These are phyloP conservation scores for Acanthis flammea DNA, from an alignment of 2,797 vertebrate genomes.

Conservation along the genomic window DNA sequence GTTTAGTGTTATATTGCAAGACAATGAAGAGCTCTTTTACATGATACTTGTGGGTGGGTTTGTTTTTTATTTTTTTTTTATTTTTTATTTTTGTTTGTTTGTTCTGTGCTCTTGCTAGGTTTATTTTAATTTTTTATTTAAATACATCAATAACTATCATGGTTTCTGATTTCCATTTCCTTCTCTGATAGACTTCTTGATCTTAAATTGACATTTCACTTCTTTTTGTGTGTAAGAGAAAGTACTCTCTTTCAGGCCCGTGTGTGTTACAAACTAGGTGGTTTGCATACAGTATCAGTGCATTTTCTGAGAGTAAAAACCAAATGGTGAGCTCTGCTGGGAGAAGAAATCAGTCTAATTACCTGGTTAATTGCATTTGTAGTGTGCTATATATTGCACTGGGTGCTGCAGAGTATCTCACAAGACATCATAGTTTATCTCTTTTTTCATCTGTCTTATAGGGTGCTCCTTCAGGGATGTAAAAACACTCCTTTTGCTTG, in stretches of 20 bases:
- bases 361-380: slow-evolving; percentile 36
- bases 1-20: neutral
- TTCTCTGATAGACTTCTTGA: neutral
- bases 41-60: neutral
- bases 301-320: neutral
- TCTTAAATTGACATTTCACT: neutral
- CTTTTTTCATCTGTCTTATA: neutral
- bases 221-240: neutral
- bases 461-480: neutral
- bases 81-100: neutral
- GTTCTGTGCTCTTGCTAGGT: neutral
- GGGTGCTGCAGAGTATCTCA: neutral
- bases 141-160: neutral
- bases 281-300: neutral
- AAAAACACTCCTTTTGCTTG: slow-evolving; percentile 3
- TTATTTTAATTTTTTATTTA: neutral
- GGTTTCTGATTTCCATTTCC: neutral
- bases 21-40: neutral
- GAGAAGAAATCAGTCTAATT: slow-evolving; percentile 11
- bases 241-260: neutral
- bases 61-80: too few relatives aligned
- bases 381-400: neutral
- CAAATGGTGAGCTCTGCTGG: neutral
- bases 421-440: neutral
- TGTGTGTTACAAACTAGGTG: neutral